These are phyloP conservation scores for Anaspis maculata DNA, from an alignment of 2,888 invertebrate genomes.

Conservation along the genomic window DNA sequence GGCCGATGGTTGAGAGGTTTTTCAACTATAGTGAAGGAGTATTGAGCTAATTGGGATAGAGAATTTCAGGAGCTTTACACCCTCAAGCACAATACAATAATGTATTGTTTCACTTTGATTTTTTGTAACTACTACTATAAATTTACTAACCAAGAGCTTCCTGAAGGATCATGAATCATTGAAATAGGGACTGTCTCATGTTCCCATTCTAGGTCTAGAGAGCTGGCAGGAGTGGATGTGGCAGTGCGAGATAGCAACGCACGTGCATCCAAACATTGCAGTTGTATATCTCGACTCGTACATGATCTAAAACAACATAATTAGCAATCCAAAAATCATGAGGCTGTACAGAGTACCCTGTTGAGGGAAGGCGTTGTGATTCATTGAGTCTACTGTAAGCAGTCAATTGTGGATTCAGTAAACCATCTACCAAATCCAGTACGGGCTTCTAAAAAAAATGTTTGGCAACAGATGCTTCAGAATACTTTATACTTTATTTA, in stretches of 20 bases:
- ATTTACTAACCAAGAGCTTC: conserved; percentile 38
- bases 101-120: no score
- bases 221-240: conserved; percentile 55
- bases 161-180: conserved; percentile 35
- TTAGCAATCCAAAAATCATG: neutral
- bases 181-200: conserved; percentile 48
- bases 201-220: conserved; percentile 64
- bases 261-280: conserved; percentile 53
- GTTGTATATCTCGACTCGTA: conserved; percentile 46
- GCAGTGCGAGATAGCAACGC: conserved; percentile 40
- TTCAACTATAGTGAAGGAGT: no score
- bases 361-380: conserved; percentile 35
- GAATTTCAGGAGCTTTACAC: no score
- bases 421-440: conserved; percentile 37
- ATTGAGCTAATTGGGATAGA: no score
- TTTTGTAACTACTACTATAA: no score
- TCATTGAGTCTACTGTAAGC: conserved; percentile 39
- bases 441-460: conserved; percentile 33
- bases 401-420: conserved; percentile 34
- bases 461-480: neutral
- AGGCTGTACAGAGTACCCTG: conserved; percentile 30
- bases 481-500: conserved; percentile 19
- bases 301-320: conserved; percentile 24
- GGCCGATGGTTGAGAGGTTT: no score
- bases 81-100: no score